These are phyloP conservation scores for Rapana venosa DNA, from an alignment of 2,888 invertebrate species.

Conservation along the genomic window DNA sequence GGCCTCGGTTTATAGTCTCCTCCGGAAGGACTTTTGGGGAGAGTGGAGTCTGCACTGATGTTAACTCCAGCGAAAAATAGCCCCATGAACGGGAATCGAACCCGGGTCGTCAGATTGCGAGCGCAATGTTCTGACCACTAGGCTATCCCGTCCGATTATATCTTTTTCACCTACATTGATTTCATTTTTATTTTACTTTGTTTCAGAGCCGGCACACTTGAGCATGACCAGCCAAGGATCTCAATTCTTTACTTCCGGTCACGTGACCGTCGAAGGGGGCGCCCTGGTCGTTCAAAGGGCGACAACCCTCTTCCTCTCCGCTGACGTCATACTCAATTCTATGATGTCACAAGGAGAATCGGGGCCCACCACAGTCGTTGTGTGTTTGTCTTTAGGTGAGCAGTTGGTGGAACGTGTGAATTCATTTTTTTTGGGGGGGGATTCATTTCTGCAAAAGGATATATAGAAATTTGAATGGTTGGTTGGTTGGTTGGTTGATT, in stretches of 20 bases:
- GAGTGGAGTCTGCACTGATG: too few species aligned
- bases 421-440: too few species aligned
- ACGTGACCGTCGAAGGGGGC: slow-evolving; percentile 16
- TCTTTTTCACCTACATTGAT: too few species aligned
- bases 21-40: too few species aligned
- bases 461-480: background rate
- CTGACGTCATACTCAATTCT: slow-evolving; percentile 37
- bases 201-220: slow-evolving; percentile 21
- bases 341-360: slow-evolving; percentile 6
- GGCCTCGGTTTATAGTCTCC: too few species aligned
- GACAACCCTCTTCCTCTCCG: slow-evolving; percentile 26
- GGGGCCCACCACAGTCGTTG: slow-evolving; percentile 15
- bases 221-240: slow-evolving; percentile 12
- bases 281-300: slow-evolving; percentile 22
- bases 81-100: too few species aligned
- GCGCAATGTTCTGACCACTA: too few species aligned
- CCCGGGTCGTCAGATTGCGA: too few species aligned
- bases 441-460: background rate
- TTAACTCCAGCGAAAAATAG: too few species aligned
- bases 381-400: slow-evolving; percentile 34
- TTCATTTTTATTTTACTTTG: background rate
- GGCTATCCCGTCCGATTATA: too few species aligned
- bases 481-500: background rate
- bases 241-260: slow-evolving; percentile 37
- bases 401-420: too few species aligned